phyloP scores from a whole-genome alignment of 2,888 invertebrate species.

The Barypeithes pellucidus region DNA sequence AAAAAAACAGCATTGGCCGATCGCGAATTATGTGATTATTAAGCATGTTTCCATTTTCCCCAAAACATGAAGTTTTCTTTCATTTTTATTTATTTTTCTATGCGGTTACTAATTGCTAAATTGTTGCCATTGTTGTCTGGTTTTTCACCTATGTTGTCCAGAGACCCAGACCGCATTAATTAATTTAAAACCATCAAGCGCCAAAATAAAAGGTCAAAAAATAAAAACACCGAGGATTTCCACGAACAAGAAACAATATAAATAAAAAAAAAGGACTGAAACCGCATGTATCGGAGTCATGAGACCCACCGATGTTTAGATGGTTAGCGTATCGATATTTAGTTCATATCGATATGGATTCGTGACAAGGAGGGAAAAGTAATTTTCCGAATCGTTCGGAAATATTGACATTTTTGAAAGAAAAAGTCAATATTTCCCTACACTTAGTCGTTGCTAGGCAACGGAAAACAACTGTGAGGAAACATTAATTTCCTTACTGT shows the following conservation, averaged over 20 bases:
- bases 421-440: no score
- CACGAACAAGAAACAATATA: slow-evolving; percentile 31
- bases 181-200: slow-evolving; percentile 25
- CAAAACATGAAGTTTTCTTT: not conserved
- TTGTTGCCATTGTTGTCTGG: slow-evolving; percentile 29
- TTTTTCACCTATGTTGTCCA: slow-evolving; percentile 24
- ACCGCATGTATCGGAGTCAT: slow-evolving; percentile 18
- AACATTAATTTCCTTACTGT: no score
- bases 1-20: no score
- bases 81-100: not conserved
- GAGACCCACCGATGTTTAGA: slow-evolving; percentile 6
- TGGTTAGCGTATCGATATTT: not conserved
- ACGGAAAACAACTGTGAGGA: no score
- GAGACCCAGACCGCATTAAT: slow-evolving; percentile 23
- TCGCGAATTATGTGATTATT: no score
- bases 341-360: no score
- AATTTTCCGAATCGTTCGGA: no score
- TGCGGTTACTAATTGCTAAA: not conserved
- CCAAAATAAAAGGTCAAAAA: slow-evolving; percentile 30
- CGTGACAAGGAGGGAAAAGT: no score
- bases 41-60: not conserved
- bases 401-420: no score
- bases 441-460: no score
- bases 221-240: slow-evolving; percentile 24
- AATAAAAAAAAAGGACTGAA: not conserved